Evolutionary conservation across 2,888 invertebrate genomes (phyloP).

Genomic region (Polymixis flavicincta): DNA sequence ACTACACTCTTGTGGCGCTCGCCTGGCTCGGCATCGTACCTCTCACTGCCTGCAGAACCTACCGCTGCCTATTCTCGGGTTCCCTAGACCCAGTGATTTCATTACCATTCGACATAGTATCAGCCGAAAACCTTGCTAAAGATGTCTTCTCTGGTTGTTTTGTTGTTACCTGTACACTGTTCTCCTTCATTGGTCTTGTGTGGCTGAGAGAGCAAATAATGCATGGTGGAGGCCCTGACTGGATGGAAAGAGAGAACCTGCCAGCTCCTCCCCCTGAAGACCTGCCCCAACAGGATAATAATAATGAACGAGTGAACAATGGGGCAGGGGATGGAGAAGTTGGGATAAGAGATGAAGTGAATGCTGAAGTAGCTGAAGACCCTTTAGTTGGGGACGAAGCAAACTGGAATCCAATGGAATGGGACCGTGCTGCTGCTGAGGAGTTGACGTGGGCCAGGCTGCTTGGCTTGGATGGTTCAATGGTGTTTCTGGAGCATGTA

Average conservation of each 20-base stretch:
- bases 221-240: slow-evolving; percentile 99
- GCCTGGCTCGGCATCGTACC: slow-evolving; percentile 99
- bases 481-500: slow-evolving; percentile 99
- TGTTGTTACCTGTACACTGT: slow-evolving; percentile 98
- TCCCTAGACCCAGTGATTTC: slow-evolving; percentile 96
- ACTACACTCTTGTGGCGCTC: slow-evolving; percentile 98
- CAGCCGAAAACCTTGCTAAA: slow-evolving; percentile 97
- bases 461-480: slow-evolving; percentile 98
- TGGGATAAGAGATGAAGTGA: slow-evolving; percentile 80
- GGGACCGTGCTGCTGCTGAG: slow-evolving; percentile 99
- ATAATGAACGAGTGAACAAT: slow-evolving; percentile 86
- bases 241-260: slow-evolving; percentile 95
- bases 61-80: slow-evolving; percentile 97
- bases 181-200: slow-evolving; percentile 98
- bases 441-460: slow-evolving; percentile 99
- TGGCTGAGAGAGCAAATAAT: slow-evolving; percentile 99
- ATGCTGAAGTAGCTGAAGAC: slow-evolving; percentile 86
- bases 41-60: slow-evolving; percentile 98
- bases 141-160: slow-evolving; percentile 99
- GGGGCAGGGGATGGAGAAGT: slow-evolving; percentile 80
- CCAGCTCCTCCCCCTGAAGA: slow-evolving; percentile 88
- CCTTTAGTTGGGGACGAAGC: slow-evolving; percentile 93
- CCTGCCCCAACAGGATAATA: slow-evolving; percentile 85
- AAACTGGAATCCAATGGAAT: slow-evolving; percentile 99
- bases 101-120: slow-evolving; percentile 97